Evolutionary conservation across 2,888 invertebrate species (phyloP).

Genomic region (Conchocele bisecta): DNA sequence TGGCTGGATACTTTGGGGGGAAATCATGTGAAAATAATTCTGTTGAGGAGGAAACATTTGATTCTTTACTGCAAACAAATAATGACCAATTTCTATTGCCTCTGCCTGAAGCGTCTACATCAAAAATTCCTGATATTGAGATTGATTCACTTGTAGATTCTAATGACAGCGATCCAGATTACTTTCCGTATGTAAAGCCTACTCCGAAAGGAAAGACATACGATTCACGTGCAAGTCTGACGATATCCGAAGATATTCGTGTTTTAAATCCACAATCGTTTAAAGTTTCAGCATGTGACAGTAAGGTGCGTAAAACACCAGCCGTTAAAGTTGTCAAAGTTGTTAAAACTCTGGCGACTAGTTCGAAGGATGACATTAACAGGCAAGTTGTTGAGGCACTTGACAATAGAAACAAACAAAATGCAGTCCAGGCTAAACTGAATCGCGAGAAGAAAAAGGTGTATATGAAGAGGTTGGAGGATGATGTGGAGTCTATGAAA

Average conservation of each 20-base stretch:
- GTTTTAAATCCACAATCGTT: conserved; percentile 9
- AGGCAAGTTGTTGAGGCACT: conserved; percentile 62
- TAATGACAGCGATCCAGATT: conserved; percentile 17
- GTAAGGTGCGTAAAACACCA: conserved; percentile 19
- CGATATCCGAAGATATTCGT: conserved; percentile 4
- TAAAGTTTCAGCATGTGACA: neutral
- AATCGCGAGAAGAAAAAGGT: conserved; percentile 80
- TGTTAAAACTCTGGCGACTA: conserved; percentile 52
- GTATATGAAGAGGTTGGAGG: conserved; percentile 73
- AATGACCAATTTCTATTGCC: neutral
- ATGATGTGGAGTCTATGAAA: conserved; percentile 64
- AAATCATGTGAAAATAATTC: neutral
- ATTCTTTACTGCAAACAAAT: too few relatives aligned
- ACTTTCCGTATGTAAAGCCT: neutral
- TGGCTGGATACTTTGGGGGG: conserved; percentile 30
- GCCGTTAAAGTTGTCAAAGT: conserved; percentile 68
- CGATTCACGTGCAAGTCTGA: neutral
- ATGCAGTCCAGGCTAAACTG: conserved; percentile 76
- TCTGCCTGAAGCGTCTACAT: neutral
- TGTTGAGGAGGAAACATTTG: conserved; percentile 4
- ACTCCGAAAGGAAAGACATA: too few relatives aligned
- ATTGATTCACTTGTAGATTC: conserved; percentile 13
- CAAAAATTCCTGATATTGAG: conserved; percentile 1
- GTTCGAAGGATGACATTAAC: conserved; percentile 46
- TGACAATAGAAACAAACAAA: conserved; percentile 73